Evolutionary conservation across 2,113 vertebrate species (phyloP).

Genomic region (Glareola pratincola): DNA sequence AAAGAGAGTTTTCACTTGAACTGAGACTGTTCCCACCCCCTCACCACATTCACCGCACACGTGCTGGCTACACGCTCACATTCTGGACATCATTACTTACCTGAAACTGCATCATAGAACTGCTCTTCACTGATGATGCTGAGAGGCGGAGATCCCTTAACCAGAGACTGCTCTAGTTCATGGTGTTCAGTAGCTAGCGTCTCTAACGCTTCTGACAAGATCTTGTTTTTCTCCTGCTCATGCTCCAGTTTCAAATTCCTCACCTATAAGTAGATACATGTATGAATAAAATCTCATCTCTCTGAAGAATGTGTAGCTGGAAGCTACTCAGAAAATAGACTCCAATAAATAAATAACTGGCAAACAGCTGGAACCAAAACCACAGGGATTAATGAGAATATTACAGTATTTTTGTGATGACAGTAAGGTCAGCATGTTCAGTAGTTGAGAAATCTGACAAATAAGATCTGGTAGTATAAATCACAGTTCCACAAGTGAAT

Average conservation of each 20-base stretch:
- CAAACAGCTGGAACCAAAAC: conserved; percentile 48
- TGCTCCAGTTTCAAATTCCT: conserved; percentile 91
- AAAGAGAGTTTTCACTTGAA: background rate
- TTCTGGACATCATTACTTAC: conserved; percentile 67
- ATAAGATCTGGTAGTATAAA: background rate
- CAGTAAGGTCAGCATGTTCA: background rate
- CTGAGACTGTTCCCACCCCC: background rate
- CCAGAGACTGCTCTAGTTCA: conserved; percentile 82
- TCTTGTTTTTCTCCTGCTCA: conserved; percentile 92
- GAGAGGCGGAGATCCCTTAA: conserved; percentile 74
- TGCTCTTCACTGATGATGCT: conserved; percentile 85
- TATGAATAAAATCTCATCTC: conserved; percentile 68
- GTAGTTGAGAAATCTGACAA: background rate
- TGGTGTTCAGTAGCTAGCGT: conserved; percentile 85
- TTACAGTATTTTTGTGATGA: conserved; percentile 1
- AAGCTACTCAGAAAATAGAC: conserved; percentile 34
- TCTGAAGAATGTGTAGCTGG: conserved; percentile 32
- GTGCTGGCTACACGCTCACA: background rate
- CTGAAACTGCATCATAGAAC: conserved; percentile 92
- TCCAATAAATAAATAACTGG: conserved; percentile 34
- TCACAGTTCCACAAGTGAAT: background rate
- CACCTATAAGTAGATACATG: conserved; percentile 79
- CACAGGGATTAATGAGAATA: background rate
- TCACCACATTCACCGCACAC: fast-evolving
- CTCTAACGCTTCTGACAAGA: conserved; percentile 90